phyloP scores from a whole-genome alignment of 2,888 invertebrate species.

The Linyphia triangularis region DNA sequence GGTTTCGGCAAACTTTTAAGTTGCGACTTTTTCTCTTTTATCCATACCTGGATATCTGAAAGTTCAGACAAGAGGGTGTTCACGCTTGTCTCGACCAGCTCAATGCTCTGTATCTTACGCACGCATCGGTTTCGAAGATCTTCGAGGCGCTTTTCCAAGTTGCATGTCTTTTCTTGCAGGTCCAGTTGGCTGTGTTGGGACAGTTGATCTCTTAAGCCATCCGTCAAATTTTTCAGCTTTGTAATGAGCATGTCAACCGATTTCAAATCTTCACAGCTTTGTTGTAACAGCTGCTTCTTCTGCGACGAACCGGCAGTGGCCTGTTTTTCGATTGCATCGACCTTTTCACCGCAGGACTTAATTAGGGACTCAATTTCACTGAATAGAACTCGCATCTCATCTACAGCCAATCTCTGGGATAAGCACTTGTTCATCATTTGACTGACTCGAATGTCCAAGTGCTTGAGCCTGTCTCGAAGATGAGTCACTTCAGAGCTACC shows the following conservation, averaged over 20 bases:
- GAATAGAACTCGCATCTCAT: conserved; percentile 69
- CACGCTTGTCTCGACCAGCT: conserved; percentile 90
- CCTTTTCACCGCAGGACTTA: conserved; percentile 57
- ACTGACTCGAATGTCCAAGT: conserved; percentile 72
- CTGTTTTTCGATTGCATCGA: conserved; percentile 68
- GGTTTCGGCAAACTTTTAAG: conserved; percentile 83
- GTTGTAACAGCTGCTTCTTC: conserved; percentile 67
- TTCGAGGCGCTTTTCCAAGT: conserved; percentile 89
- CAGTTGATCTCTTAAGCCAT: conserved; percentile 77
- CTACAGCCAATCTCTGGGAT: conserved; percentile 41
- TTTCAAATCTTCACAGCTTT: conserved; percentile 64
- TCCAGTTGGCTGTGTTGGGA: conserved; percentile 84
- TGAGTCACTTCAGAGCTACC: conserved; percentile 72
- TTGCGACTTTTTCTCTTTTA: conserved; percentile 84
- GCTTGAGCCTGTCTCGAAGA: conserved; percentile 71
- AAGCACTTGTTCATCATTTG: conserved; percentile 56
- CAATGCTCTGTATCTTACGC: conserved; percentile 89
- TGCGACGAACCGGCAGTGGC: conserved; percentile 36
- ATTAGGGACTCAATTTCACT: conserved; percentile 67
- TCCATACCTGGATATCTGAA: conserved; percentile 88
- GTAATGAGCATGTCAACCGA: conserved; percentile 58
- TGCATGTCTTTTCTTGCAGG: conserved; percentile 78
- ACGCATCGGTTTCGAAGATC: conserved; percentile 91
- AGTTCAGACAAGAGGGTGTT: conserved; percentile 90
- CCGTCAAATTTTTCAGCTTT: conserved; percentile 72